Evolutionary conservation across 2,113 vertebrate species (phyloP).

Genomic region (Eleginops maclovinus): DNA sequence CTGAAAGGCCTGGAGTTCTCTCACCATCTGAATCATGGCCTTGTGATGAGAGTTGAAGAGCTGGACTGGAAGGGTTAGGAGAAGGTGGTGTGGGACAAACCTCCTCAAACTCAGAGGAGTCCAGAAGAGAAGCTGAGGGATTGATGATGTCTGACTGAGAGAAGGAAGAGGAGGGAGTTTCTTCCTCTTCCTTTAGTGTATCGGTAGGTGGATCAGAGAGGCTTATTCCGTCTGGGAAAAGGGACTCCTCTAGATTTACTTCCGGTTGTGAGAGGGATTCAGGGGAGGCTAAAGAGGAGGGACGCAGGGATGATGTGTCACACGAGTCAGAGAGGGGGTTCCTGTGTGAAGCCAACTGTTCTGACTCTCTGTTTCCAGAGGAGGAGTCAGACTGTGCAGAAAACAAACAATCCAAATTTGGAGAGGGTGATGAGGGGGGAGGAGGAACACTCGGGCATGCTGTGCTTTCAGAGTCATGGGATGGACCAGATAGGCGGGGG

Average conservation of each 20-base stretch:
- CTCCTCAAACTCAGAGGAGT: neutral
- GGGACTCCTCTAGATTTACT: conserved; percentile 1
- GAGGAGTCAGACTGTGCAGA: neutral
- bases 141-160: neutral
- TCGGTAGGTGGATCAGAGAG: neutral
- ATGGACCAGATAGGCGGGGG: neutral
- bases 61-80: neutral
- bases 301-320: neutral
- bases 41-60: neutral
- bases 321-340: neutral
- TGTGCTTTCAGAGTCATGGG: neutral
- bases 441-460: neutral
- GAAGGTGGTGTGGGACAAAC: neutral
- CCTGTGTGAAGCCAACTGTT: neutral
- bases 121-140: neutral
- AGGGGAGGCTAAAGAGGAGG: neutral
- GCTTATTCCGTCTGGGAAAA: neutral
- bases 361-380: neutral
- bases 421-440: neutral
- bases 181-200: conserved; percentile 1
- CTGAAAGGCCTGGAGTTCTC: neutral
- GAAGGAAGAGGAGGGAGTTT: neutral
- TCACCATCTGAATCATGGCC: neutral
- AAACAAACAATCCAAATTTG: neutral
- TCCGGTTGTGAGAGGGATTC: conserved; percentile 4